These are phyloP conservation scores for Ahaetulla prasina DNA, from an alignment of 2,113 vertebrate species.

Conservation along the genomic window DNA sequence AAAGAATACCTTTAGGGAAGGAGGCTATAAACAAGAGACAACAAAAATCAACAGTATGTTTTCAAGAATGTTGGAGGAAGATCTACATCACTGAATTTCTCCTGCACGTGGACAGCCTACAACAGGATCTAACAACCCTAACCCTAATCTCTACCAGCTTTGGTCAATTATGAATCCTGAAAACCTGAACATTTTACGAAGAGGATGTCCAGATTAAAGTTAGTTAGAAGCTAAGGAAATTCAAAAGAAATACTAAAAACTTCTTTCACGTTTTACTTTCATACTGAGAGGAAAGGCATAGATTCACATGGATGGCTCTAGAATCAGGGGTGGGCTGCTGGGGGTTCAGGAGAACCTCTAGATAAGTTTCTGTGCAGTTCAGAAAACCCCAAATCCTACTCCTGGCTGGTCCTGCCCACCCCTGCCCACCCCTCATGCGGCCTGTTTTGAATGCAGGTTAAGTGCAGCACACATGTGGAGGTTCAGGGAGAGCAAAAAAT, in stretches of 20 bases:
- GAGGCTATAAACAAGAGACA: conserved; percentile 28
- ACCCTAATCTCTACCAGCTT: conserved; percentile 1
- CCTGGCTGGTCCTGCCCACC: too few relatives aligned
- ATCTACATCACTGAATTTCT: background rate
- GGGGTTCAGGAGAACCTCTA: too few relatives aligned
- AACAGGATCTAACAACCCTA: too few relatives aligned
- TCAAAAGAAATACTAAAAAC: conserved; percentile 27
- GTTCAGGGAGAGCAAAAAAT: too few relatives aligned
- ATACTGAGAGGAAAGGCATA: conserved; percentile 21
- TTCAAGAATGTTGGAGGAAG: conserved; percentile 22
- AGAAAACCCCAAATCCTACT: too few relatives aligned
- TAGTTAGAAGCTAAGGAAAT: conserved; percentile 46
- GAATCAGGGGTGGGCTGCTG: too few relatives aligned
- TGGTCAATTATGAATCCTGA: conserved; percentile 39
- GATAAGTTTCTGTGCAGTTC: too few relatives aligned
- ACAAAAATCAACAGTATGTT: conserved; percentile 12
- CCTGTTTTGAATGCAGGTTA: too few relatives aligned
- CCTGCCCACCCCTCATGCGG: too few relatives aligned
- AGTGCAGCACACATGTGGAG: too few relatives aligned
- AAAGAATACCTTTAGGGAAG: conserved; percentile 14
- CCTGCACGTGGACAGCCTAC: conserved; percentile 24
- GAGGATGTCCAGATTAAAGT: conserved; percentile 54
- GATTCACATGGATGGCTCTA: conserved; percentile 26
- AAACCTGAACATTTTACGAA: conserved; percentile 30
- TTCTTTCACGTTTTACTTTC: conserved; percentile 35